Base-by-base conservation (phyloP, 2,797 vertebrate species). In the Crax fasciolata region DNA sequence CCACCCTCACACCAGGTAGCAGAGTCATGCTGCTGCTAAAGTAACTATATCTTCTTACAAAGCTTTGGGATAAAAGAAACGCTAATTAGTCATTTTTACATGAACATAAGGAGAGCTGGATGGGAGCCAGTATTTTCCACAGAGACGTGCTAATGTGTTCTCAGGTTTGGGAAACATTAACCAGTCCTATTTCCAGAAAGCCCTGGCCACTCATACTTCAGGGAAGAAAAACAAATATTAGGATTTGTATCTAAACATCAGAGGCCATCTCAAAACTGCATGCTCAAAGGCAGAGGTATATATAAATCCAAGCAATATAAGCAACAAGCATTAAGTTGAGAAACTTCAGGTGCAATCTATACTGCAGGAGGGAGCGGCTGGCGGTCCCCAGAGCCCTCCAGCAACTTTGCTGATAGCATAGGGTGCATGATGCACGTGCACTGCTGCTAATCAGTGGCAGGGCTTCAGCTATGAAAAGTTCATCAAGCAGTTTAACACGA, bases 131-230 rank as follows among this genome's bases (percentile, higher is more conserved):
- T 11, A 38, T 23, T 85, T 79, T 63, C 65, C 57, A 71, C 11
- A 18, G 2, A 2, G 1, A 62, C 23, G 12, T 27, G n/a, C 27
- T 70, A 13, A 30, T 23, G 44, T 5, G 0, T 70, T 25, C 38
- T 76, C 54, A 71, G 11, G 20, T 44, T 24, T 63, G 48, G 32
- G 41, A 74, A 80, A 38, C 16, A 13, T 5, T 7, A 71, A 23
- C 46, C 46, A 59, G 27, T 11, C 81, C 17, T 5, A 8, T 46
- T 27, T 80, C 51, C 92, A 90, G 80, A 74, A 62, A 77, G 75
- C 11, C 24, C 39, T 3, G n/a, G 9, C 7, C 27, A 20, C 6
- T 32, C 6, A 2, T 17, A 18, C 20, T 58, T 32, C 6, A 23
- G 35, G 24, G 8, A 49, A 63, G 35, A 59, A 59, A 28, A 19